Conservation (phyloP, 2,113 vertebrate species). For the Carassius gibelio region DNA sequence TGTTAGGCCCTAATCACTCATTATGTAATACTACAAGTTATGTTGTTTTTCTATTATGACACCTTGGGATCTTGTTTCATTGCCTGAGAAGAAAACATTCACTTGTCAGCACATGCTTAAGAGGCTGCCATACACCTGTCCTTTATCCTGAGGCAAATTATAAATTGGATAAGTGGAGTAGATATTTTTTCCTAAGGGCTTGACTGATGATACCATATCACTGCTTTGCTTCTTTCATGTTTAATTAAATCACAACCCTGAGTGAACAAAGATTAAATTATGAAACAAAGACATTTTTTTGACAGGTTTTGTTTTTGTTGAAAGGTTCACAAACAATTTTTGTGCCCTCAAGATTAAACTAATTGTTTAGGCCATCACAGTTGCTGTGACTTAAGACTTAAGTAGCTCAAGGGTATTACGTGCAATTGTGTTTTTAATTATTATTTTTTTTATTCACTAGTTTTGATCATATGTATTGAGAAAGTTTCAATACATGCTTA, state of each 20-base stretch:
- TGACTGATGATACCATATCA: constrained; percentile 31
- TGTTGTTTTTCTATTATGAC: constrained; percentile 45
- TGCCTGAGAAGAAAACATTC: constrained; percentile 66
- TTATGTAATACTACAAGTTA: neutral
- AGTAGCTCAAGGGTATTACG: neutral
- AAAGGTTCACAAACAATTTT: constrained; percentile 59
- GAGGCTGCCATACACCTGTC: constrained; percentile 44
- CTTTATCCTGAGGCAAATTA: constrained; percentile 54
- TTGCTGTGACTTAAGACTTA: constrained; percentile 5
- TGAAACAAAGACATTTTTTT: constrained; percentile 25
- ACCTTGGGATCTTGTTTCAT: constrained; percentile 59
- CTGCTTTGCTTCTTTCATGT: constrained; percentile 45
- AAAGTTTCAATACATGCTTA: no score
- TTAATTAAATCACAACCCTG: constrained; percentile 60
- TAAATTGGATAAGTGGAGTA: constrained; percentile 62
- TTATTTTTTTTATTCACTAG: neutral
- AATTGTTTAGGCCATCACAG: neutral
- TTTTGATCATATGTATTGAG: neutral
- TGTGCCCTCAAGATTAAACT: neutral
- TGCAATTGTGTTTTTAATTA: no score
- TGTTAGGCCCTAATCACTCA: constrained; percentile 4
- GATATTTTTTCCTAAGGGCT: neutral
- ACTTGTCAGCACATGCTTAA: constrained; percentile 71
- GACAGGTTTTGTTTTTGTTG: constrained; percentile 31
- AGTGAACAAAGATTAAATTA: constrained; percentile 34